Evolutionary conservation across 2,113 vertebrate genomes (phyloP), one percentile per base, ranked within the genome.

Genomic region (Erinaceus europaeus): DNA sequence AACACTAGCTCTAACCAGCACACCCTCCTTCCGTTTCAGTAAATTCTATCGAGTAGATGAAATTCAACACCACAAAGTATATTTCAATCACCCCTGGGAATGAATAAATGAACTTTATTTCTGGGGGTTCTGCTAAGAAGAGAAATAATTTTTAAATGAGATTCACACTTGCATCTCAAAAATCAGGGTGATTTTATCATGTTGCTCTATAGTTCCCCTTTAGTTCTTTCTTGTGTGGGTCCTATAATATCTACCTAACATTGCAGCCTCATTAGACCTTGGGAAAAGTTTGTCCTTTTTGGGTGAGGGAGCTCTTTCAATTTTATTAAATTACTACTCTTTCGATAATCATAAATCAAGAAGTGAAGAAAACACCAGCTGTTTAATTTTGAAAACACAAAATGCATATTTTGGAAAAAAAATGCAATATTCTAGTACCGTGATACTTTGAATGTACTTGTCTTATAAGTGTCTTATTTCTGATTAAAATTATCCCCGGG

Each of bases 331-430:
- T 86, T 62, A 73, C 38, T 92, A 81, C 71, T 20, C 80, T 25
- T 52, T 75, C 59, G 42, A 82, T 40, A 32, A 40, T 77, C 89
- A 50, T 76, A 94, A 74, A 80, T 50, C 46, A 76, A 38, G 59
- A 84, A 72, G n/a, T 76, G 62, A 32, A 11, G 27, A 86, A 91
- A 85, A 62, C 23, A 61, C 59, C 52, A 18, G 1, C 6, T 52
- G 29, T 87, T 77, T 81, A 78, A 65, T 32, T 64, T 87, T 89
- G 77, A 91, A 74, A 18, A 27, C 34, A 48, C 74, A 80, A 69
- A 87, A 21, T 86, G 85, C 25, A 9, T 40, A 77, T 53, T 88
- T 94, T 57, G 52, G 44, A 91, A 86, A 77, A 38, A n/a, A 42
- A 36, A 48, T 90, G 74, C 21, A 91, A 17, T 5, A 52, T 7